Base-by-base conservation (phyloP, 2,888 invertebrate species). In the Bibio marci region DNA sequence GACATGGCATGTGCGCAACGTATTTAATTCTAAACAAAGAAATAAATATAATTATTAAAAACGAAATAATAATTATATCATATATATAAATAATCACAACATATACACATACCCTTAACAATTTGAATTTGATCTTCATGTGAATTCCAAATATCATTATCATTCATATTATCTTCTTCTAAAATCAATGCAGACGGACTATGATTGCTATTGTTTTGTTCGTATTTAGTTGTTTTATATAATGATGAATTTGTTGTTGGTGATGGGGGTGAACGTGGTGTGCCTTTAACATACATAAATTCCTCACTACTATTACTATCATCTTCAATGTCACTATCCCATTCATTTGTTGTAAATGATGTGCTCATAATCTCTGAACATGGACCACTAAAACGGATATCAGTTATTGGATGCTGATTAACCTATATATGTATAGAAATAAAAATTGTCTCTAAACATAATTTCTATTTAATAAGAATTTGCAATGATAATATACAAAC, bases 311-410 rank as follows among this genome's bases (percentile, higher is more conserved):
- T 57, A 35, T 46, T 44, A 37, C 47, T 48, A 43, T 65, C 64
- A 30, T 61, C 62, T 42, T 64, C 64, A 4, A 66, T 65, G 41
- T 67, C 67, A 42, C 65, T 66, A 39, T 66, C 66, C 49, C 49
- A 49, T 34, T 49, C 49, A 25, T 47, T 49, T 13, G 22, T 13
- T 14, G 39, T 42, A 38, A 48, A 47, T 14, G 46, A 44, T 28
- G 46, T 48, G 7, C 39, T 45, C 36, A 48, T 42, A 26, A 46
- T 41, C 25, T 46, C 46, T 18, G 42, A 30, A 22, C 44, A 42
- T 30, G 45, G 44, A 12, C 44, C 47, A 35, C 35, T 42, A 39
- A 44, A 44, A 32, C 44, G 39, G 10, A 49, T 44, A 37, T 49
- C 47, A 37, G 41, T 38, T 22, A 45, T 30, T 32, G 43, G 37